A percentile compares a stretch with the other conserved stretches of the same genome.
Conservation (phyloP, 2,797 vertebrate species). For the Phrynocephalus guinanensis region DNA sequence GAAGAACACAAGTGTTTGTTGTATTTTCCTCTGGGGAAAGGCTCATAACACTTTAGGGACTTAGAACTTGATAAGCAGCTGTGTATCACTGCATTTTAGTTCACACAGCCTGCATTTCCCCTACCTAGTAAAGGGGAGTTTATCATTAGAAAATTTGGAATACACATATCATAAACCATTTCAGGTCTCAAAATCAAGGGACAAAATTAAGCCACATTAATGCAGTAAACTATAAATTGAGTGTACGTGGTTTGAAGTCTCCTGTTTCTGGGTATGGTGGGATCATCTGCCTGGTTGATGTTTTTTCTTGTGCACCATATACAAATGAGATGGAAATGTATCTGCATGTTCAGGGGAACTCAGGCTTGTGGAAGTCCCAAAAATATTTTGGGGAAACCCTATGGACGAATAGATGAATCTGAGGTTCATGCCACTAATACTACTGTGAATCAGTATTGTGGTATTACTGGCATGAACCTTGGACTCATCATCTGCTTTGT, state of each 20-base stretch:
- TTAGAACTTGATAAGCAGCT: not conserved
- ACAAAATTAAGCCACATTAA: not conserved
- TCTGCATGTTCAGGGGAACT: not conserved
- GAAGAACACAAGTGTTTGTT: not conserved
- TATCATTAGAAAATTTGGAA: not conserved
- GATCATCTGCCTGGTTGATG: not conserved
- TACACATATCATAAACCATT: not conserved
- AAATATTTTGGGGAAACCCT: not conserved
- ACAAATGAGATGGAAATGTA: not conserved
- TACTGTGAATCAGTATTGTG: constrained; percentile 1
- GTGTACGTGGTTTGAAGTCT: not conserved
- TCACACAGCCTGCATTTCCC: no score
- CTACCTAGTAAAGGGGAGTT: no score
- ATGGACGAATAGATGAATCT: no score
- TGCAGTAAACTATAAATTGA: not conserved
- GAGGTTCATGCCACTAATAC: no score
- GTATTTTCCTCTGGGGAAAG: not conserved
- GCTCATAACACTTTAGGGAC: constrained; percentile 26
- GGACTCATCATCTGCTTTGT: constrained; percentile 1
- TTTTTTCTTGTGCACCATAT: not conserved
- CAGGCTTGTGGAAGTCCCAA: not conserved
- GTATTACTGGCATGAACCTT: constrained; percentile 12
- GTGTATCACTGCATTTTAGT: not conserved
- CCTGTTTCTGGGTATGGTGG: not conserved
- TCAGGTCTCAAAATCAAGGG: not conserved